Percentiles rank a stretch among this genome's conserved stretches.
Conservation (phyloP, 2,888 invertebrate genomes). For the Perizoma affinitatum region DNA sequence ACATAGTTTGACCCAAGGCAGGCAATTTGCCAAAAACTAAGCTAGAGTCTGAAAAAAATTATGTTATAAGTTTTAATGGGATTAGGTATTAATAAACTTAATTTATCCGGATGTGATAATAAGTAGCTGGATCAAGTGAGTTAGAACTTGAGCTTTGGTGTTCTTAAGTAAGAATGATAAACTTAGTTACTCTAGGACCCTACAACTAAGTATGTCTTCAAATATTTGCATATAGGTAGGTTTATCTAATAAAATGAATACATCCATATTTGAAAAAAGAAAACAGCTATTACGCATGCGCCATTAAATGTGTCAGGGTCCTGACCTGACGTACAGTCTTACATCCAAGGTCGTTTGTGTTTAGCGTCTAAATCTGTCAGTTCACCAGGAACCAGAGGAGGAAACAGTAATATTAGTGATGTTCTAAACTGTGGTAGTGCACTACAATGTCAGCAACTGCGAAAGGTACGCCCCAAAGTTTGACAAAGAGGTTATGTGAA, state of each 20-base stretch:
- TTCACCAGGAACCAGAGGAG: constrained; percentile 38
- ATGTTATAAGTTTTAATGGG: neutral
- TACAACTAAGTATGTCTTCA: too few species aligned
- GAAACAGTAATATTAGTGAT: constrained; percentile 29
- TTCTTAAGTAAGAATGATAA: neutral
- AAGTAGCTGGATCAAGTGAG: too few species aligned
- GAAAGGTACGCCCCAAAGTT: constrained; percentile 50
- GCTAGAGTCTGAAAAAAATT: neutral
- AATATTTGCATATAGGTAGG: neutral
- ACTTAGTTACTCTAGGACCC: neutral
- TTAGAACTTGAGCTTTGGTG: too few species aligned
- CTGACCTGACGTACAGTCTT: constrained; percentile 49
- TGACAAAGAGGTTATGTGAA: constrained; percentile 20
- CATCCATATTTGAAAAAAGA: constrained; percentile 17
- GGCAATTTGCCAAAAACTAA: constrained; percentile 19
- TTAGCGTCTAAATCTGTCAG: constrained; percentile 58
- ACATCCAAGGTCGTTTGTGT: constrained; percentile 74
- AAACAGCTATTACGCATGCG: constrained; percentile 64
- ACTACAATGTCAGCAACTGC: constrained; percentile 55
- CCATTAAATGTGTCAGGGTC: constrained; percentile 72
- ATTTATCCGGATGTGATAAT: too few species aligned
- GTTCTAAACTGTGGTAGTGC: constrained; percentile 51
- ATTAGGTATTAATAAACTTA: too few species aligned
- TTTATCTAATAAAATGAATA: constrained; percentile 2
- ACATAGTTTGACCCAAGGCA: constrained; percentile 11